Base-by-base conservation (phyloP, 1,140 invertebrate genomes). In the Pentalonia nigronervosa region DNA sequence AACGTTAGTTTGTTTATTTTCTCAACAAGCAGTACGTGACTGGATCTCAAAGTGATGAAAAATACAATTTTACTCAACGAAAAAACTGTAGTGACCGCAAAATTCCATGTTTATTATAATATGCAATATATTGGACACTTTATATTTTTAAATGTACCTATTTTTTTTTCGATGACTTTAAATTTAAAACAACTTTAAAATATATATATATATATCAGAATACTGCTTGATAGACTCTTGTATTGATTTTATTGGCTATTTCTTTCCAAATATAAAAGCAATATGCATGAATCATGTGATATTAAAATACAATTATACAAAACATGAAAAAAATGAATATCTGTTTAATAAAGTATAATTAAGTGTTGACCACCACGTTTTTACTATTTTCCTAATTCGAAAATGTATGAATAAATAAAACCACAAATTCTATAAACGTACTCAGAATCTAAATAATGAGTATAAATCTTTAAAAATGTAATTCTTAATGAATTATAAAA, bases 1-100 rank as follows among this genome's bases (percentile, higher is more conserved):
- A 50, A 50, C 47, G 48, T 50, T 50, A 53, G 87, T 88, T 88
- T 88, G 30, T 88, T 88, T 88, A 17, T 88, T 88, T 88, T 48
- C 47, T 88, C 87, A 50, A 88, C 45, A 50, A 88, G 48, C 48
- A 25, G 23, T 88, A 88, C 87, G 87, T 88, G 87, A 88, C 87
- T 41, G 48, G n/a, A 88, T 88, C 47, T 88, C 47, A 20, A 53
- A 88, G 14, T 34, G 47, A 88, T 34, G 25, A 88, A 34, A 50
- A 88, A 88, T 17, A 88, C 20, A 50, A 34, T 36, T 50, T 88
- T 20, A 34, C 17, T 0, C 41, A 30, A 48, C 14, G 20, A 21
- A 48, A 34, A 48, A 50, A 30, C 48, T 50, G 11, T 88, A 34
- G 87, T 88, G 48, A 86, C 45, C 41, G 30, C 23, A 47, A 45